Conservation (phyloP, 1,140 invertebrate species). For the Uloborus diversus region DNA sequence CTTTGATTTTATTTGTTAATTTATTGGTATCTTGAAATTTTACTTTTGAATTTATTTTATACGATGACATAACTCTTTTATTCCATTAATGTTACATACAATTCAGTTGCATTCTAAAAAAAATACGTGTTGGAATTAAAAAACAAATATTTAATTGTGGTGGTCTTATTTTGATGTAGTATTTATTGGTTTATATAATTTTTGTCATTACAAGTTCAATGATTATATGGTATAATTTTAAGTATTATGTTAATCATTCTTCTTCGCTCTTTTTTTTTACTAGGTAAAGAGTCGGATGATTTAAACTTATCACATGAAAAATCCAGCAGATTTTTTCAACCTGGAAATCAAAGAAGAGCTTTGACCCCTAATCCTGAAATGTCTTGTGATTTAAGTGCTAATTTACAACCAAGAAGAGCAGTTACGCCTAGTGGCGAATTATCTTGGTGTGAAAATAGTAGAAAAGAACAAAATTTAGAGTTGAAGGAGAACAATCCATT, state of each 20-base stretch:
- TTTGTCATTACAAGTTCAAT: background rate
- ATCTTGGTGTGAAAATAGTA: slow-evolving; percentile 26
- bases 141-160: background rate
- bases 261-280: background rate
- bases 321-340: slow-evolving; percentile 10
- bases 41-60: too few relatives aligned
- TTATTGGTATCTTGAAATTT: too few relatives aligned
- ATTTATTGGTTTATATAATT: background rate
- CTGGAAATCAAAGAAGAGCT: slow-evolving; percentile 46
- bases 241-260: background rate
- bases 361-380: slow-evolving; percentile 61
- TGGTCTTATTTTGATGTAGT: background rate
- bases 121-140: background rate
- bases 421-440: slow-evolving; percentile 50
- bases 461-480: background rate
- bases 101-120: too few relatives aligned
- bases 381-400: slow-evolving; percentile 32
- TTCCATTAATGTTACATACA: too few relatives aligned
- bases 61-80: too few relatives aligned
- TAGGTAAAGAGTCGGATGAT: slow-evolving; percentile 11
- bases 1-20: too few relatives aligned
- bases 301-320: slow-evolving; percentile 20
- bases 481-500: background rate
- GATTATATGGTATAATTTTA: background rate
- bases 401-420: slow-evolving; percentile 43